Conservation (phyloP, 2,797 vertebrate species). For the Clarias fuscus region DNA sequence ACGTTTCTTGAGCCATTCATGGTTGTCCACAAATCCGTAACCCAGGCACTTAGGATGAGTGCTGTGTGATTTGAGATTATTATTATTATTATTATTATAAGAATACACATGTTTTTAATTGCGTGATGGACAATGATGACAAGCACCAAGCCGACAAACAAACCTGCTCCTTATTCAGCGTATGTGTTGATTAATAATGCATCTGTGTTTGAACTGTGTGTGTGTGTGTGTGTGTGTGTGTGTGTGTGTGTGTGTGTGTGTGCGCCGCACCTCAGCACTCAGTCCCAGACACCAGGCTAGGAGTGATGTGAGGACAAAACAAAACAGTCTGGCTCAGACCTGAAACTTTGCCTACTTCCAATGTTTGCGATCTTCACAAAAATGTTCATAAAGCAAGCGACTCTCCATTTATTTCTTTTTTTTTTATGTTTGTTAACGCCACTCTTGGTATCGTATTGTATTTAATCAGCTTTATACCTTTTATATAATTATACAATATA, state of each 20-base stretch:
- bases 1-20: too few species aligned
- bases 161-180: background rate
- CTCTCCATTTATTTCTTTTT: too few species aligned
- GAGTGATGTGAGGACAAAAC: background rate
- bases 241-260: too few species aligned
- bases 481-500: too few species aligned
- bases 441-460: background rate
- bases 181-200: background rate
- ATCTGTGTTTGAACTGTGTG: background rate
- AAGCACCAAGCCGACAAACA: background rate
- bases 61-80: too few species aligned
- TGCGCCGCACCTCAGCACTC: too few species aligned
- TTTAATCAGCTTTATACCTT: background rate
- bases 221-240: background rate
- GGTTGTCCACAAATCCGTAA: background rate
- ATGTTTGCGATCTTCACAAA: too few species aligned
- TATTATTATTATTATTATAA: too few species aligned
- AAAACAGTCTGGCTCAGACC: background rate
- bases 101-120: background rate
- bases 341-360: background rate
- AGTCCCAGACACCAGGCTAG: background rate
- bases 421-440: background rate
- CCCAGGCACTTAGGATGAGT: too few species aligned
- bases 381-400: too few species aligned
- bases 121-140: background rate